Evolutionary conservation across 2,888 invertebrate species (phyloP).

Genomic region (Meteorus colon): DNA sequence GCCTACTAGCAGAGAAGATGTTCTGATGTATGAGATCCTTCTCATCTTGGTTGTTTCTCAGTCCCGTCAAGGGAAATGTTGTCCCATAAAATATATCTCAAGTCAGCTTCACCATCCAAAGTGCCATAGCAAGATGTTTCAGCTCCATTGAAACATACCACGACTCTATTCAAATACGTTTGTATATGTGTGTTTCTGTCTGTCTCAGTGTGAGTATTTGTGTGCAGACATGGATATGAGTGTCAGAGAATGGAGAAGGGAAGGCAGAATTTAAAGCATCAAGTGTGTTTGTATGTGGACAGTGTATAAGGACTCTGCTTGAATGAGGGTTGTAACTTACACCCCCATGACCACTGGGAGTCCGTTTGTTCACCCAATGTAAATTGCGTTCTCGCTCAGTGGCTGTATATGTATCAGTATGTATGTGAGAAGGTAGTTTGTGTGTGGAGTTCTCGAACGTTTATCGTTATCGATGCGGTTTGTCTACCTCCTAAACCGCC

Average conservation of each 20-base stretch:
- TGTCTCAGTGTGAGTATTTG: conserved; percentile 5
- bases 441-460: conserved; percentile 36
- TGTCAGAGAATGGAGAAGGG: neutral
- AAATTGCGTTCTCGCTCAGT: conserved; percentile 11
- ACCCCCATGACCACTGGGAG: neutral
- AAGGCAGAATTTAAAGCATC: neutral
- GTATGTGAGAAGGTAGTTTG: conserved; percentile 14
- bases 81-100: conserved; percentile 64
- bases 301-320: neutral
- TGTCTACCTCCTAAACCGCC: neutral
- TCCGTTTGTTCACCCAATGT: conserved; percentile 2
- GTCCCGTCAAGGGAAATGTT: conserved; percentile 61
- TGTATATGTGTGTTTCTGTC: conserved; percentile 3
- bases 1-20: conserved; percentile 47
- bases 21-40: conserved; percentile 61
- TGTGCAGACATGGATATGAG: neutral
- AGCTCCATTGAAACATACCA: conserved; percentile 56
- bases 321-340: neutral
- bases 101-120: conserved; percentile 54
- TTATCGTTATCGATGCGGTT: conserved; percentile 49
- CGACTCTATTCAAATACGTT: conserved; percentile 8
- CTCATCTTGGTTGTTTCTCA: conserved; percentile 54
- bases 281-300: neutral
- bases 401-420: conserved; percentile 11
- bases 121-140: conserved; percentile 57